A percentile compares a stretch with the other conserved stretches of the same genome.
Conservation (phyloP, 2,888 invertebrate genomes). For the Fissipunctia ypsillon region DNA sequence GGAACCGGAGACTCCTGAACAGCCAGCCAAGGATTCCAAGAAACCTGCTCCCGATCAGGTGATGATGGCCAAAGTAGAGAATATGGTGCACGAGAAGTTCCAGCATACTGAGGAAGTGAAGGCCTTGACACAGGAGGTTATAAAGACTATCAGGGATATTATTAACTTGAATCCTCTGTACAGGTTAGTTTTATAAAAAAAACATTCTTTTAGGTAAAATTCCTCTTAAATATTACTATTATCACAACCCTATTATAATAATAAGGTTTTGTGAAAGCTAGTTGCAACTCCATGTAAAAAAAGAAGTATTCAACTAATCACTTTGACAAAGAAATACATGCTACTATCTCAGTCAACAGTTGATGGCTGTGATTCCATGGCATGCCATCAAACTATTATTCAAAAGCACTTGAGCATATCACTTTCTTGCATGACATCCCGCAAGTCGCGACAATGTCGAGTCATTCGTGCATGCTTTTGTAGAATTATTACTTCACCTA, state of each 20-base stretch:
- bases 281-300: not conserved
- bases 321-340: not conserved
- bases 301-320: not conserved
- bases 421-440: constrained; percentile 1
- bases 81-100: constrained; percentile 96
- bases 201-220: not conserved
- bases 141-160: constrained; percentile 99
- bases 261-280: not conserved
- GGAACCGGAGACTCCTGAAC: constrained; percentile 60
- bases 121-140: constrained; percentile 98
- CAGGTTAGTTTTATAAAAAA: constrained; percentile 81
- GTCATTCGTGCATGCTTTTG: not conserved
- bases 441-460: not conserved
- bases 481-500: not conserved
- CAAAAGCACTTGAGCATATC: constrained; percentile 21
- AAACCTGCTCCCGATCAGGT: constrained; percentile 86
- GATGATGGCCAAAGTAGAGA: constrained; percentile 98
- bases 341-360: not conserved
- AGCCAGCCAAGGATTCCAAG: constrained; percentile 70
- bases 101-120: constrained; percentile 98
- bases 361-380: not conserved
- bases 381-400: constrained; percentile 6
- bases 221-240: not conserved
- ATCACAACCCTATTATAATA: not conserved
- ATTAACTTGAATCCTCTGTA: constrained; percentile 99